Conservation (phyloP, 2,113 vertebrate genomes). For the Progne subis region DNA sequence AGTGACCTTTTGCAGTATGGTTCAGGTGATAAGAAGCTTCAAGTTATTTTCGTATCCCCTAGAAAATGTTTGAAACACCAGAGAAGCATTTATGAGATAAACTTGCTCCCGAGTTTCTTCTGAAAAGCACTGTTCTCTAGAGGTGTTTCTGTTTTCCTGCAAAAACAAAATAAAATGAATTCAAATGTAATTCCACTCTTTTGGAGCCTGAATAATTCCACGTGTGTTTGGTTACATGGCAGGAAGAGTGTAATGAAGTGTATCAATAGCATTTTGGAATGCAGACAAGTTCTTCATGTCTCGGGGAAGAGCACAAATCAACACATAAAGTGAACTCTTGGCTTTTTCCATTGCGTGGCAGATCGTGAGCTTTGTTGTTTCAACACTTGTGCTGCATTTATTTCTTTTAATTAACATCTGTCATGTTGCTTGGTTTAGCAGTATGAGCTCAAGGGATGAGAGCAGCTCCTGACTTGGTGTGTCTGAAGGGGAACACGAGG, state of each 20-base stretch:
- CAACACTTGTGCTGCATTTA: not conserved
- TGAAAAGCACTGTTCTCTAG: not conserved
- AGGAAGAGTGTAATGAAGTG: not conserved
- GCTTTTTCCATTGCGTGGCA: not conserved
- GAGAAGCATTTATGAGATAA: not conserved
- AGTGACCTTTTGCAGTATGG: not conserved
- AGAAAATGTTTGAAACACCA: not conserved
- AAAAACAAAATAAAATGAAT: not conserved
- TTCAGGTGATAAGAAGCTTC: slow-evolving; percentile 14
- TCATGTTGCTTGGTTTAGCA: not conserved
- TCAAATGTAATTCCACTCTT: not conserved
- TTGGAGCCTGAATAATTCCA: not conserved
- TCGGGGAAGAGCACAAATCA: not conserved
- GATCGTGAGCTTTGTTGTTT: not conserved
- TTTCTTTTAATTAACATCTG: not conserved
- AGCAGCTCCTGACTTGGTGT: not conserved
- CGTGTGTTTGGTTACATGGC: not conserved
- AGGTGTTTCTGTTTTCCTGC: not conserved
- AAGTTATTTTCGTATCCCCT: slow-evolving; percentile 10
- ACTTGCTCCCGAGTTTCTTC: not conserved
- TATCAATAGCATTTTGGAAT: not conserved
- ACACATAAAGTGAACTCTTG: not conserved
- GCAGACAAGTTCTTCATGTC: not conserved
- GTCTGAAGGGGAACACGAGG: not conserved
- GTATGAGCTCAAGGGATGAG: not conserved